Evolutionary conservation across 2,888 invertebrate genomes (phyloP).

Genomic region (Mythimna albipuncta): DNA sequence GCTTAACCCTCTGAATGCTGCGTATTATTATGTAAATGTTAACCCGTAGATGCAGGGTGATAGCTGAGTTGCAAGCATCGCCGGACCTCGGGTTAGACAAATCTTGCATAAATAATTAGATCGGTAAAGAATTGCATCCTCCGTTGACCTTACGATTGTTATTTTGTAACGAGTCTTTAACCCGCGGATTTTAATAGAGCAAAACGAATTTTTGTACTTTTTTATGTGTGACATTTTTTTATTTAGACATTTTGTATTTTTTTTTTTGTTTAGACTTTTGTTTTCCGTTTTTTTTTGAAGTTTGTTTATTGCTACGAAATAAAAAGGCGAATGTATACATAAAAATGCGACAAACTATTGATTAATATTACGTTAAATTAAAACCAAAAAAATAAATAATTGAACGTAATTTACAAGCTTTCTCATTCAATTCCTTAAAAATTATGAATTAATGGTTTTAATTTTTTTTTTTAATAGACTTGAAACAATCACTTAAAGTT

Average conservation of each 20-base stretch:
- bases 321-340: neutral
- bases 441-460: too few species aligned
- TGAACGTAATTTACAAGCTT: neutral
- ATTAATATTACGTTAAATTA: neutral
- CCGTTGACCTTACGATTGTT: conserved; percentile 70
- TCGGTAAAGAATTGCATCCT: conserved; percentile 69
- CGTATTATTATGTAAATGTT: conserved; percentile 84
- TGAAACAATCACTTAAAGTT: neutral
- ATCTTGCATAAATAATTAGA: conserved; percentile 86
- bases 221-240: conserved; percentile 6
- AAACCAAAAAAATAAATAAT: neutral
- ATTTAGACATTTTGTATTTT: neutral
- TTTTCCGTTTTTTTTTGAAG: neutral
- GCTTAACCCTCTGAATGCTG: conserved; percentile 69
- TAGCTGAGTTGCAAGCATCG: conserved; percentile 78
- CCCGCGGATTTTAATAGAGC: conserved; percentile 24
- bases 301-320: neutral
- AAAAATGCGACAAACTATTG: neutral
- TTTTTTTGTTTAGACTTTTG: neutral
- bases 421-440: neutral
- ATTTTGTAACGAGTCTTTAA: conserved; percentile 38
- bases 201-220: conserved; percentile 43
- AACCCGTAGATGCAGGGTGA: conserved; percentile 70
- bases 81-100: conserved; percentile 80
- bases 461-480: too few species aligned